Evolutionary conservation across 2,113 vertebrate genomes (phyloP).

Genomic region (Pygoscelis adeliae): DNA sequence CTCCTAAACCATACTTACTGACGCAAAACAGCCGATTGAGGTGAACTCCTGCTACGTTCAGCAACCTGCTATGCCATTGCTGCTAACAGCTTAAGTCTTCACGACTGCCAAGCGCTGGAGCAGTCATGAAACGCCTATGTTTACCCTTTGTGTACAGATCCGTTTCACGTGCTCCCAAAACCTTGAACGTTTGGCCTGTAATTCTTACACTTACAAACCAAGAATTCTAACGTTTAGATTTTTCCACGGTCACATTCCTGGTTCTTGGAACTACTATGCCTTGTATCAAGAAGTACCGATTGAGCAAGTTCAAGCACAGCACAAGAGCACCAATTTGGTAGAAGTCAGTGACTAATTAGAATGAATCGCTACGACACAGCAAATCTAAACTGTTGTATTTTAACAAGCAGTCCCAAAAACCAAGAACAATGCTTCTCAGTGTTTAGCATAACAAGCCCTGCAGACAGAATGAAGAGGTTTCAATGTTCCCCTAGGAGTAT

Average conservation of each 20-base stretch:
- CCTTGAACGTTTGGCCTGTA: slow-evolving; percentile 49
- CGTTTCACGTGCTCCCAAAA: slow-evolving; percentile 65
- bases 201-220: slow-evolving; percentile 54
- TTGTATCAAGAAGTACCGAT: slow-evolving; percentile 36
- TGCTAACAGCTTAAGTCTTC: slow-evolving; percentile 52
- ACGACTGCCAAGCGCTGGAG: slow-evolving; percentile 56
- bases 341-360: slow-evolving; percentile 50
- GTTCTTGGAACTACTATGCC: slow-evolving; percentile 75
- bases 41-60: slow-evolving; percentile 70
- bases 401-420: slow-evolving; percentile 72
- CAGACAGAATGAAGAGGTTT: slow-evolving; percentile 69
- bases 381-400: slow-evolving; percentile 14
- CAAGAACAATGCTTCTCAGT: slow-evolving; percentile 62
- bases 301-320: slow-evolving; percentile 59
- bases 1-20: slow-evolving; percentile 68
- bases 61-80: slow-evolving; percentile 49
- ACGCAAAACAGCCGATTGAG: slow-evolving; percentile 60
- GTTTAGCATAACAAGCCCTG: slow-evolving; percentile 61
- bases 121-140: slow-evolving; percentile 51
- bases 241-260: slow-evolving; percentile 63
- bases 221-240: slow-evolving; percentile 49
- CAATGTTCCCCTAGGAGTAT: slow-evolving; percentile 63
- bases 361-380: slow-evolving; percentile 42
- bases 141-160: slow-evolving; percentile 62
- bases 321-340: slow-evolving; percentile 60